Conservation (phyloP, 2,797 vertebrate species). For the Cheirogaleus major region DNA sequence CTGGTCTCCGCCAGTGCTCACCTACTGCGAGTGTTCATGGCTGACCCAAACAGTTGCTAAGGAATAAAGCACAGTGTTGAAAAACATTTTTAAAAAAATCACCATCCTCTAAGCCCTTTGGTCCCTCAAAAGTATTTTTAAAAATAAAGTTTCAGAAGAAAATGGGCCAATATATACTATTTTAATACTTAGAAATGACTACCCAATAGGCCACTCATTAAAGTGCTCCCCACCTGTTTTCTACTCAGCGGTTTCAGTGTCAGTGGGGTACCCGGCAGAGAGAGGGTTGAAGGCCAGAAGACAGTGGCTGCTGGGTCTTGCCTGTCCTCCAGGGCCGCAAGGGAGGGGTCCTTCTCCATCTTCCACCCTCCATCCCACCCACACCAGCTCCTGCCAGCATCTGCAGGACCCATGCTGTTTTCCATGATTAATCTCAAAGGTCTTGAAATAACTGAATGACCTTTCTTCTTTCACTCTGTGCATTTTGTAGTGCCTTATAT, state of each 20-base stretch:
- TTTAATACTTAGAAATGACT: constrained; percentile 9
- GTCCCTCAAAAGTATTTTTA: not conserved
- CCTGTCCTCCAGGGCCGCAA: not conserved
- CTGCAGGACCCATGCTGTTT: not conserved
- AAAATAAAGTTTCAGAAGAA: constrained; percentile 36
- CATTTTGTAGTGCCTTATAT: not conserved
- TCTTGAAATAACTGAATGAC: constrained; percentile 9
- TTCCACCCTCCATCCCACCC: not conserved
- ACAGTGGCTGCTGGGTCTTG: not conserved
- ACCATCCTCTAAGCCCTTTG: not conserved
- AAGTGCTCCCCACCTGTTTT: not conserved
- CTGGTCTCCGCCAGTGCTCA: fast-evolving
- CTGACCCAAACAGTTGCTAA: not conserved
- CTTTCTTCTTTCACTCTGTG: not conserved
- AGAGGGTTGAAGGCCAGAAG: not conserved
- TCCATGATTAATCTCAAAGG: constrained; percentile 7
- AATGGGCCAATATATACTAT: not conserved
- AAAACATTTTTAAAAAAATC: not conserved
- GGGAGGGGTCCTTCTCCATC: not conserved
- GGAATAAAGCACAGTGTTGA: not conserved
- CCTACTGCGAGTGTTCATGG: not conserved
- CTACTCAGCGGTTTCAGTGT: not conserved
- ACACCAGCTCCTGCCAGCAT: not conserved
- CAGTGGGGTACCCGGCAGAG: not conserved
- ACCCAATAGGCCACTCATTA: not conserved